Evolutionary conservation across 2,888 invertebrate genomes (phyloP), one percentile per base, ranked within the genome.

Genomic region (Hecatera dysodea): DNA sequence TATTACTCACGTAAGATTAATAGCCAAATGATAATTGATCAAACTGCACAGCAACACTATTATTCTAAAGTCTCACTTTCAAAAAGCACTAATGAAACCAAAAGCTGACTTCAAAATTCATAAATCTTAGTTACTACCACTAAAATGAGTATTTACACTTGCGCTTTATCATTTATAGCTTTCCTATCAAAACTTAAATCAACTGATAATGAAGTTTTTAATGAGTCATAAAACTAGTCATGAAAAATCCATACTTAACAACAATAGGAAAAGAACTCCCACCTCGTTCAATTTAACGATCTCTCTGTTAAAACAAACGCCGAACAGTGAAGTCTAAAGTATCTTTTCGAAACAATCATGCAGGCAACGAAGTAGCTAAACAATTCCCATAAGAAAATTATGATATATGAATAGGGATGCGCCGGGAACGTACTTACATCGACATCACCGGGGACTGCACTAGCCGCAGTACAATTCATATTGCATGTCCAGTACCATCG

Each of bases 401-500:
- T 84, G 84, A 86, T 84, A 84, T 81, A 84, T 84, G 86, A 86
- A 86, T 74, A 74, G 78, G 74, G 76, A 74, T 81, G 72, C 69
- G 57, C 57, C 22, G 55, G 61, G 60, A 83, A 76, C 63, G 61
- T 77, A 69, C 68, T 63, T 73, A 81, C 84, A 75, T 84, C 86
- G 80, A 86, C 82, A 86, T 83, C 83, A 67, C 53, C 60, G 75
- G 75, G 74, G 77, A 75, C 90, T 86, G 79, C 89, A 89, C 90
- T 89, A 90, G 83, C 84, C 77, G 84, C 82, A 84, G 88, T 90
- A 94, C 92, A 91, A 93, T 93, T 93, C 93, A 94, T 94, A 94
- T 93, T 93, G 92, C 92, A 90, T 93, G 94, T 93, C 94, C 94
- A 92, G 91, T 88, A 89, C 88, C 74, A 67, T 86, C 95, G 94